Percentiles rank a stretch among this genome's conserved stretches.
Conservation (phyloP, 1,140 invertebrate species). For the Temnothorax nylanderi region DNA sequence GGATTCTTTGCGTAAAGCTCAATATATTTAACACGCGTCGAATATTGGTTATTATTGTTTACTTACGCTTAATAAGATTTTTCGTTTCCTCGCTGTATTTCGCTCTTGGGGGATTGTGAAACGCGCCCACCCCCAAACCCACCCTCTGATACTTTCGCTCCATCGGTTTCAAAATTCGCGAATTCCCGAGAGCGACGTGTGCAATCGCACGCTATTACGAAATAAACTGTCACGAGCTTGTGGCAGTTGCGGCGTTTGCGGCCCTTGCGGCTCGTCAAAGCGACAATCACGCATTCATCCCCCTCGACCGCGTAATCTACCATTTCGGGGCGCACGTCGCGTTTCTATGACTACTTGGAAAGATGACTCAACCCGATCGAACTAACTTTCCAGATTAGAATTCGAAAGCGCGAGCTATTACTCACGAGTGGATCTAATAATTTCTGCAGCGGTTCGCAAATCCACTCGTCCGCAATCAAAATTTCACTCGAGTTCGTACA, state of each 20-base stretch:
- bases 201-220: background rate
- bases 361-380: conserved; percentile 75
- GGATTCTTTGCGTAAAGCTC: background rate
- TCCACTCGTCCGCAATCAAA: background rate
- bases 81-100: conserved; percentile 83
- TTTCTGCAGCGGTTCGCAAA: background rate
- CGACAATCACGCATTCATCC: conserved; percentile 31
- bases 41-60: background rate
- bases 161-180: conserved; percentile 69
- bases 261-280: background rate
- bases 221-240: background rate
- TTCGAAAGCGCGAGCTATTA: conserved; percentile 17
- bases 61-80: conserved; percentile 81
- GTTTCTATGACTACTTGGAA: conserved; percentile 80
- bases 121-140: conserved; percentile 78
- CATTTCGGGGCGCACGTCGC: background rate
- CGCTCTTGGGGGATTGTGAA: conserved; percentile 81
- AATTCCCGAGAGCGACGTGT: background rate
- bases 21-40: background rate
- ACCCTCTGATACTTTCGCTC: conserved; percentile 78
- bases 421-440: background rate
- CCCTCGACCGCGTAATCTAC: conserved; percentile 22
- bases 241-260: background rate
- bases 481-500: background rate
- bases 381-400: conserved; percentile 71